phyloP scores from a whole-genome alignment of 2,888 invertebrate genomes.

The Diaperis boleti region DNA sequence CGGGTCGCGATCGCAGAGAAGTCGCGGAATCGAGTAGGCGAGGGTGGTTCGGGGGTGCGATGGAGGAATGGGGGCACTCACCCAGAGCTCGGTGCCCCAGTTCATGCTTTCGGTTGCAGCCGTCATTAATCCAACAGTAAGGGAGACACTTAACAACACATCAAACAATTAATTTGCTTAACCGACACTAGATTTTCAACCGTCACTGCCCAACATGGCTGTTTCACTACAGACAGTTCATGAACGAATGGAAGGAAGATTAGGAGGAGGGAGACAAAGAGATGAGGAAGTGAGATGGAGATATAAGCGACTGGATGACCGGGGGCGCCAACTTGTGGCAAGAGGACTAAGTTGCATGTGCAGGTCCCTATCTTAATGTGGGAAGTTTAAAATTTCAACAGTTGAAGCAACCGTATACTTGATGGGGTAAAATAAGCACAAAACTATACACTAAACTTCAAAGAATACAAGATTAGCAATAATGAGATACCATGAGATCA shows the following conservation, averaged over 20 bases:
- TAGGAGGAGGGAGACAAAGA: not conserved
- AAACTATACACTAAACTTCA: no score
- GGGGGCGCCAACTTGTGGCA: not conserved
- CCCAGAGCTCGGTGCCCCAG: constrained; percentile 79
- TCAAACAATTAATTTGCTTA: constrained; percentile 43
- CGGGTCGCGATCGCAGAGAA: constrained; percentile 7
- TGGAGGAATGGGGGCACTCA: constrained; percentile 64
- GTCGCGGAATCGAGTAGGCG: constrained; percentile 7
- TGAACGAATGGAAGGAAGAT: constrained; percentile 1
- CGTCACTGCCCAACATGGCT: constrained; percentile 62
- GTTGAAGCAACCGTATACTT: no score
- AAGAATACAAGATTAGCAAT: no score
- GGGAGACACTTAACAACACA: constrained; percentile 51
- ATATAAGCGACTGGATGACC: not conserved
- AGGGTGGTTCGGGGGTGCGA: not conserved
- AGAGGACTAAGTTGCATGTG: constrained; percentile 58
- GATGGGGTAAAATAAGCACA: no score
- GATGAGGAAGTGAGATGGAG: not conserved
- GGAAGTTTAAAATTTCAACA: no score
- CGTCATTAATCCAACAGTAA: constrained; percentile 55
- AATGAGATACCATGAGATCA: no score
- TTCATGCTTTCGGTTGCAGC: constrained; percentile 66
- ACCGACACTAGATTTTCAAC: constrained; percentile 54
- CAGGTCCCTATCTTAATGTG: no score
- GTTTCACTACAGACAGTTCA: constrained; percentile 32